These are phyloP conservation scores for Synergus itoensis DNA, from an alignment of 2,888 invertebrate genomes.

Conservation along the genomic window DNA sequence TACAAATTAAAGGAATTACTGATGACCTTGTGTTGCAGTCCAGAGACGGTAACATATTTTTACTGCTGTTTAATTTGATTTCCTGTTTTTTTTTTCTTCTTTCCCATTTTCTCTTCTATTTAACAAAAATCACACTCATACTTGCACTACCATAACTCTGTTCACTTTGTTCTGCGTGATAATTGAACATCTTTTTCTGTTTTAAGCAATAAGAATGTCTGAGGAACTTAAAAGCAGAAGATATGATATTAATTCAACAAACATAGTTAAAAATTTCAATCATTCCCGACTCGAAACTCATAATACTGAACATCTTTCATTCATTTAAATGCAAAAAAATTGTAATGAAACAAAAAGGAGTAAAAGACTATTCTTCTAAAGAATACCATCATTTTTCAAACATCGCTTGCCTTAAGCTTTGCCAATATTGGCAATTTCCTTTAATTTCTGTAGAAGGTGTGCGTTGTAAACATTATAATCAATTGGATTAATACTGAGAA, in stretches of 20 bases:
- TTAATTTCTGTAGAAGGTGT: conserved; percentile 85
- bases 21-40: no score
- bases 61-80: no score
- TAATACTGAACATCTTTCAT: not conserved
- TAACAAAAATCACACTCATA: no score
- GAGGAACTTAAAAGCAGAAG: not conserved
- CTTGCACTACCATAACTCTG: no score
- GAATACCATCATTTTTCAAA: not conserved
- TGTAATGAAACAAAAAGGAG: not conserved
- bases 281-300: not conserved
- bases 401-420: conserved; percentile 52
- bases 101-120: no score
- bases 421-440: conserved; percentile 82
- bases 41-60: no score
- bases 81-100: no score
- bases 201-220: not conserved
- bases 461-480: conserved; percentile 89
- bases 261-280: not conserved
- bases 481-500: conserved; percentile 84
- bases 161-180: no score
- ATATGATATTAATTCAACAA: not conserved
- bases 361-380: not conserved
- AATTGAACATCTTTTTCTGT: not conserved
- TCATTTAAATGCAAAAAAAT: not conserved
- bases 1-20: no score